A percentile compares a stretch with the other conserved stretches of the same genome.
These are phyloP conservation scores for Tineola bisselliella DNA, from an alignment of 2,888 invertebrate genomes.

Conservation along the genomic window DNA sequence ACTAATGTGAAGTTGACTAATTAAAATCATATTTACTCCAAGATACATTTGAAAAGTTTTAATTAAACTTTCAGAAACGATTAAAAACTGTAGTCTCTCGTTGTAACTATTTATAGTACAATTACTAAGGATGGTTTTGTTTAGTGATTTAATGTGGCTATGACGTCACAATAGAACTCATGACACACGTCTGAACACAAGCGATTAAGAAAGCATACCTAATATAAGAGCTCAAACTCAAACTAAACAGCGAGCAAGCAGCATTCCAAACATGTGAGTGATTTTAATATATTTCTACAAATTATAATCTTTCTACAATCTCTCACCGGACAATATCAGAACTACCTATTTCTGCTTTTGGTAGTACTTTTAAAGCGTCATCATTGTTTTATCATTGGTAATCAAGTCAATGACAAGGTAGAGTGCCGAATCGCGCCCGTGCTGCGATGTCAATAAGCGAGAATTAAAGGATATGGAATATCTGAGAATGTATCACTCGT, in stretches of 20 bases:
- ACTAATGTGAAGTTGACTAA: conserved; percentile 11
- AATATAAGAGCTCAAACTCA: not conserved
- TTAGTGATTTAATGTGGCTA: not conserved
- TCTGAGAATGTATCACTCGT: not conserved
- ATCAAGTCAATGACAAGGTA: conserved; percentile 3
- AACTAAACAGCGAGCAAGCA: conserved; percentile 6
- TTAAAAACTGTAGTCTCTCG: not conserved
- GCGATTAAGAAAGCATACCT: not conserved
- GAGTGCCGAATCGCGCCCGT: not conserved
- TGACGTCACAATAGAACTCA: conserved; percentile 4
- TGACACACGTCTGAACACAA: not conserved
- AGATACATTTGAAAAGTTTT: conserved; percentile 9
- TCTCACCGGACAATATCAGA: too few relatives aligned
- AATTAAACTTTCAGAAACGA: conserved; percentile 4
- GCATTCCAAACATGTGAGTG: not conserved
- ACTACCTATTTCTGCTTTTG: not conserved
- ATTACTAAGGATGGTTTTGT: not conserved
- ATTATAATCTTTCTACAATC: not conserved
- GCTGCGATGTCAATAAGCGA: not conserved
- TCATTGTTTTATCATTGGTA: not conserved
- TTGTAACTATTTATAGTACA: not conserved
- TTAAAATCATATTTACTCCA: conserved; percentile 13
- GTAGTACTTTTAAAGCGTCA: not conserved
- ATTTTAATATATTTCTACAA: not conserved
- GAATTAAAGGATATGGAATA: not conserved